Base-by-base conservation (phyloP, 53 echinoderm and acorn worm species). In the Zoroaster sp. region DNA sequence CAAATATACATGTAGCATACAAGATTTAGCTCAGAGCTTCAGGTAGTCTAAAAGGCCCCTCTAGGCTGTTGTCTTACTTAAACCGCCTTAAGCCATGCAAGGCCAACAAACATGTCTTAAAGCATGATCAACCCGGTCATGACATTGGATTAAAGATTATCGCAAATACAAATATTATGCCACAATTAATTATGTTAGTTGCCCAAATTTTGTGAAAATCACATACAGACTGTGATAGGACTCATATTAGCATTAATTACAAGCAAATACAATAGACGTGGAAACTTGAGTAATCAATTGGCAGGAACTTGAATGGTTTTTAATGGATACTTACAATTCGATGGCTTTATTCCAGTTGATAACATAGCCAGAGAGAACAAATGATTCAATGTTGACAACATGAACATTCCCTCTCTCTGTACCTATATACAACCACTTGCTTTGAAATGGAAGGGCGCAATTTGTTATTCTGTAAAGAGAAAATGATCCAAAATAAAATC, bases 301-400 rank as follows among this genome's bases (percentile, higher is more conserved):
- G n/a, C n/a, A n/a, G n/a, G n/a, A n/a, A n/a, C n/a, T n/a, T n/a
- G n/a, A n/a, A n/a, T n/a, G n/a, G n/a, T n/a, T 69, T 34, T 31
- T 12, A 35, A 14, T 20, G 40, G 0, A 28, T 83, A 96, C 99
- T 99, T 83, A 99, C 99, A 99, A 78, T 93, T 99, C 99, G 71
- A 99, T 99, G 78, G 99, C 99, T 94, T 99, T 99, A 80, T 99
- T 99, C 99, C 99, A 99, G 89, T 99, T 99, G 94, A 99, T 99
- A 34, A 96, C 96, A 68, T 99, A 99, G 40, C 99, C 99, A 13
- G 99, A 99, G 38, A 96, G 96, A 41, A 91, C 90, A 63, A 99
- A 99, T 39, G 95, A 93, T 72, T 99, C 99, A 30, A 99, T 99
- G 87, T 99, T 94, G 67, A 96, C 99, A 5, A 99, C 94, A 46